These are phyloP conservation scores for Maconellicoccus hirsutus DNA, from an alignment of 1,140 invertebrate species.

Conservation along the genomic window DNA sequence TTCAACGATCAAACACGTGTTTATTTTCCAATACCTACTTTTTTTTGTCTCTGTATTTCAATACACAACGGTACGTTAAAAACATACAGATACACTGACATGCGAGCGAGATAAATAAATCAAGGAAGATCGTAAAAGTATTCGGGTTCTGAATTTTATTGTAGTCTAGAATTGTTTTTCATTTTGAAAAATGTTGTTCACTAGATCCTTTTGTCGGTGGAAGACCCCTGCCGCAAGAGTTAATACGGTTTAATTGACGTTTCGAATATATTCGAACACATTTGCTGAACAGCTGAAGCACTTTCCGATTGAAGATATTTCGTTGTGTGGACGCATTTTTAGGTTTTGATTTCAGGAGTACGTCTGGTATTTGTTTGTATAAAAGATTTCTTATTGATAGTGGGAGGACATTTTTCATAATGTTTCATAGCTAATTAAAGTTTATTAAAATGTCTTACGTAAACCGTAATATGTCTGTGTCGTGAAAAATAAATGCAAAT, in stretches of 20 bases:
- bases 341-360: too few species aligned
- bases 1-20: background rate
- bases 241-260: conserved; percentile 9
- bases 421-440: too few species aligned
- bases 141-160: background rate
- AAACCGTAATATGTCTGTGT: too few species aligned
- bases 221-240: background rate
- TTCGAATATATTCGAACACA: background rate
- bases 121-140: background rate
- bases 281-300: background rate
- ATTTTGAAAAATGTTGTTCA: conserved; percentile 6
- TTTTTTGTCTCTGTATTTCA: background rate
- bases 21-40: too few species aligned
- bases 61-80: background rate
- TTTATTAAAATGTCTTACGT: too few species aligned
- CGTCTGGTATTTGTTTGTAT: too few species aligned
- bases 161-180: conserved; percentile 4
- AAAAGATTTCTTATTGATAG: background rate
- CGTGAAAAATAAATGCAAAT: too few species aligned
- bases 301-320: background rate
- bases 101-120: background rate
- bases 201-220: background rate
- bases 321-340: background rate
- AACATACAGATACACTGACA: conserved; percentile 1
- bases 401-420: background rate